Conservation (phyloP, 2,113 vertebrate species). For the Hypanus sabinus region DNA sequence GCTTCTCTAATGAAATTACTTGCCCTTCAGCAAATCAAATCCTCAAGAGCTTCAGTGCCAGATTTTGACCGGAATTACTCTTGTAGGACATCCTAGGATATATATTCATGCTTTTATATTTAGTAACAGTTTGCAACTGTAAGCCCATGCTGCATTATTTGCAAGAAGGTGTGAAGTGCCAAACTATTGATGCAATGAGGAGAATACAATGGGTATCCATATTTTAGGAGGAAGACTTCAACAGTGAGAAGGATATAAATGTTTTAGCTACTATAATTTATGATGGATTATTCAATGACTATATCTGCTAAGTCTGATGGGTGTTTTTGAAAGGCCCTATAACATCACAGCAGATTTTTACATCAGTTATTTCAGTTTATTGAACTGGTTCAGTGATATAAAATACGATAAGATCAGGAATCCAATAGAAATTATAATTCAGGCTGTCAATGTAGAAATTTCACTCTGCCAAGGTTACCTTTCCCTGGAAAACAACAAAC, state of each 20-base stretch:
- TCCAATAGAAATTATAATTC: not conserved
- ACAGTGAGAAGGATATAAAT: not conserved
- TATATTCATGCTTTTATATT: too few relatives aligned
- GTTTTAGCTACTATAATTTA: slow-evolving; percentile 3
- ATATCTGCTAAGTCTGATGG: not conserved
- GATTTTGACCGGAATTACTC: too few relatives aligned
- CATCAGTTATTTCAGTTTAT: not conserved
- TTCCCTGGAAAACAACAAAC: not conserved
- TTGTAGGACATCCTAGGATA: too few relatives aligned
- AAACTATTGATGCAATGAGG: not conserved
- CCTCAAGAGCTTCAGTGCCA: too few relatives aligned
- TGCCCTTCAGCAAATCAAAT: too few relatives aligned
- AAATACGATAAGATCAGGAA: not conserved
- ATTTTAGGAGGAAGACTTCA: not conserved
- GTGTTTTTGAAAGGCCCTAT: not conserved
- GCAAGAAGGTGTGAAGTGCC: not conserved
- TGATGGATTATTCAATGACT: slow-evolving; percentile 26
- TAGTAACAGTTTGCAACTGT: too few relatives aligned
- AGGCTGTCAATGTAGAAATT: not conserved
- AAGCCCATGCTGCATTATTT: not conserved
- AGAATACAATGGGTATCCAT: not conserved
- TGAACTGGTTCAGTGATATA: slow-evolving; percentile 7
- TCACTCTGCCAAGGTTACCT: not conserved
- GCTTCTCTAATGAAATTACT: too few relatives aligned
- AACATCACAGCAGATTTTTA: slow-evolving; percentile 2